These are phyloP conservation scores for Bungarus multicinctus DNA, from an alignment of 2,113 vertebrate species.

Conservation along the genomic window DNA sequence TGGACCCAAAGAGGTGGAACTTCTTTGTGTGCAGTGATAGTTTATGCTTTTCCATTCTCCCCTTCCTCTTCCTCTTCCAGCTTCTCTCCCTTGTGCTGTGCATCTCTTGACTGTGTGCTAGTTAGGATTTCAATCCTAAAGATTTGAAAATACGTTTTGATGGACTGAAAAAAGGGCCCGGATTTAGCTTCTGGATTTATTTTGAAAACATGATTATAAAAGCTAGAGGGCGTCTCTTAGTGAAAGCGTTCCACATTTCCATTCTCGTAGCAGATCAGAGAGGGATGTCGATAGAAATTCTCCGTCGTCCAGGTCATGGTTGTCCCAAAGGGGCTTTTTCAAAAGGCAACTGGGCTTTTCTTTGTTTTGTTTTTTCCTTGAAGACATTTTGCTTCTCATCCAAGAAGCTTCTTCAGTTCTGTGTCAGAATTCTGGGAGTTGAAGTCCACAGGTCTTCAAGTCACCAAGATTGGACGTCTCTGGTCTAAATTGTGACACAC, in stretches of 20 bases:
- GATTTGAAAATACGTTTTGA: background rate
- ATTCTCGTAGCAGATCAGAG: background rate
- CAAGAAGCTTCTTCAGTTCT: background rate
- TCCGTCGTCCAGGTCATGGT: background rate
- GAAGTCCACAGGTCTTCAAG: background rate
- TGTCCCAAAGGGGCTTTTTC: background rate
- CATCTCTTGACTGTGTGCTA: background rate
- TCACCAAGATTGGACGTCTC: background rate
- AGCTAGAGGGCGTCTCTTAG: background rate
- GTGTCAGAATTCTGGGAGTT: background rate
- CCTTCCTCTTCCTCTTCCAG: background rate
- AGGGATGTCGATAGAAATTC: background rate
- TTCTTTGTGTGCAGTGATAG: constrained; percentile 51
- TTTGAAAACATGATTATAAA: background rate
- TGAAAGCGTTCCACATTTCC: too few species aligned
- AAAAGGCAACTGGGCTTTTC: background rate
- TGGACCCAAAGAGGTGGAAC: constrained; percentile 80
- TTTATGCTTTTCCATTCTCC: background rate
- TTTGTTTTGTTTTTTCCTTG: background rate
- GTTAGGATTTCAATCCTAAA: background rate
- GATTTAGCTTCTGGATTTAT: background rate
- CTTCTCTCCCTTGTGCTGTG: background rate
- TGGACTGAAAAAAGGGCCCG: background rate
- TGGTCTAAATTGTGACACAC: background rate
- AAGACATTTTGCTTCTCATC: background rate